A percentile compares a stretch with the other conserved stretches of the same genome.
phyloP scores from a whole-genome alignment of 2,888 invertebrate genomes.

The Cheilosia impressa region DNA sequence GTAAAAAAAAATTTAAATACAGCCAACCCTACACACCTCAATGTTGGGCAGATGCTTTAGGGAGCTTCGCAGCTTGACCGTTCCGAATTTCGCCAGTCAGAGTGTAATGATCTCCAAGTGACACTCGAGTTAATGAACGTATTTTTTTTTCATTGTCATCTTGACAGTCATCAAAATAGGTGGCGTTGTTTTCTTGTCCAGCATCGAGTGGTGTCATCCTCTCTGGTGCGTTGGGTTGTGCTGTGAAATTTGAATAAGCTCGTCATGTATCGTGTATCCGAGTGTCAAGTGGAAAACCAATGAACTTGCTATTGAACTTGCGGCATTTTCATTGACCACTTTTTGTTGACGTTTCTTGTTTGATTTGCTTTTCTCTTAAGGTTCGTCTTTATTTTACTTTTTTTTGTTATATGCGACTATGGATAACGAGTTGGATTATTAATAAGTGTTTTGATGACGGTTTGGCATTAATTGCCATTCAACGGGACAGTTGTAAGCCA shows the following conservation, averaged over 20 bases:
- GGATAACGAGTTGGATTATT: constrained; percentile 56
- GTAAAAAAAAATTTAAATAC: constrained; percentile 7
- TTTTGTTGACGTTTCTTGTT: constrained; percentile 47
- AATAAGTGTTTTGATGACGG: constrained; percentile 56
- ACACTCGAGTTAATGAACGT: constrained; percentile 64
- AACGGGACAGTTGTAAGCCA: constrained; percentile 47
- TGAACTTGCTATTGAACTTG: constrained; percentile 75
- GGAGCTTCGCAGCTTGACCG: not conserved
- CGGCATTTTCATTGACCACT: constrained; percentile 68
- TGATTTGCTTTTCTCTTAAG: constrained; percentile 33
- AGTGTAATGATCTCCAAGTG: constrained; percentile 65
- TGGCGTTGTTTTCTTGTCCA: constrained; percentile 1
- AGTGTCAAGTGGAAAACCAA: constrained; percentile 71
- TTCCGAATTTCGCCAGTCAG: constrained; percentile 12
- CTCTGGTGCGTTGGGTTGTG: not conserved
- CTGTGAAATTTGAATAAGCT: constrained; percentile 71
- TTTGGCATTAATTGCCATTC: constrained; percentile 60
- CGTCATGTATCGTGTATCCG: constrained; percentile 59
- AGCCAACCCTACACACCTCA: constrained; percentile 16
- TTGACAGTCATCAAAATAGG: constrained; percentile 37
- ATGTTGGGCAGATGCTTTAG: constrained; percentile 15
- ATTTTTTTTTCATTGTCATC: constrained; percentile 27
- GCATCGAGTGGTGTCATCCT: constrained; percentile 40
- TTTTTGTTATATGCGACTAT: constrained; percentile 26
- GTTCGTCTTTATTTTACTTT: constrained; percentile 19